Conservation (phyloP, 2,797 vertebrate species). For the Antennarius maculatus region DNA sequence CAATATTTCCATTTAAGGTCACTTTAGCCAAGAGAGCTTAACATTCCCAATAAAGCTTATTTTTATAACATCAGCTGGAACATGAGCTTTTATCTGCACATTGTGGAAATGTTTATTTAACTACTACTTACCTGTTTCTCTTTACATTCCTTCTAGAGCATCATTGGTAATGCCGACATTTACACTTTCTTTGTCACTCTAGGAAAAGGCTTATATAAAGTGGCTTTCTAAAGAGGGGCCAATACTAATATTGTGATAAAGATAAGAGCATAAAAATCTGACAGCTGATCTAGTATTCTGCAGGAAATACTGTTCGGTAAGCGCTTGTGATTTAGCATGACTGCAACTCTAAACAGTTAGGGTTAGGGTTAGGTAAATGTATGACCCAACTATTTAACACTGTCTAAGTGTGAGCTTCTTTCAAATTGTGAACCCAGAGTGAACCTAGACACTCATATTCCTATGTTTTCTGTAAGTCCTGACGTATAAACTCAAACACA, state of each 20-base stretch:
- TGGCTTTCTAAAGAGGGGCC: slow-evolving; percentile 50
- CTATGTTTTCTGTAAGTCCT: slow-evolving; percentile 18
- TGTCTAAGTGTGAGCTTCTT: slow-evolving; percentile 19
- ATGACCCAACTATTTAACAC: background rate
- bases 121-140: slow-evolving; percentile 26
- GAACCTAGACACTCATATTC: slow-evolving; percentile 38
- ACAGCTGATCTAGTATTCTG: slow-evolving; percentile 46
- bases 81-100: slow-evolving; percentile 6
- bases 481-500: slow-evolving; percentile 23
- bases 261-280: slow-evolving; percentile 57
- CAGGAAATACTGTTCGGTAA: slow-evolving; percentile 38
- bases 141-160: background rate
- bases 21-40: slow-evolving; percentile 36
- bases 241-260: slow-evolving; percentile 61
- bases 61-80: slow-evolving; percentile 41
- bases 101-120: slow-evolving; percentile 5
- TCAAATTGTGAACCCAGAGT: slow-evolving; percentile 15
- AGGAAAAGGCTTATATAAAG: slow-evolving; percentile 50
- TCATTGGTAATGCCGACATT: slow-evolving; percentile 28
- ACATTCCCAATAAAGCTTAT: slow-evolving; percentile 11
- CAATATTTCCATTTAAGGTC: slow-evolving; percentile 65
- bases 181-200: slow-evolving; percentile 34
- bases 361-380: no score
- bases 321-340: slow-evolving; percentile 18
- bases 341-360: slow-evolving; percentile 17